Evolutionary conservation across 2,888 invertebrate species (phyloP), one percentile per base, ranked within the genome.

Genomic region (Chrysodeixis includens): DNA sequence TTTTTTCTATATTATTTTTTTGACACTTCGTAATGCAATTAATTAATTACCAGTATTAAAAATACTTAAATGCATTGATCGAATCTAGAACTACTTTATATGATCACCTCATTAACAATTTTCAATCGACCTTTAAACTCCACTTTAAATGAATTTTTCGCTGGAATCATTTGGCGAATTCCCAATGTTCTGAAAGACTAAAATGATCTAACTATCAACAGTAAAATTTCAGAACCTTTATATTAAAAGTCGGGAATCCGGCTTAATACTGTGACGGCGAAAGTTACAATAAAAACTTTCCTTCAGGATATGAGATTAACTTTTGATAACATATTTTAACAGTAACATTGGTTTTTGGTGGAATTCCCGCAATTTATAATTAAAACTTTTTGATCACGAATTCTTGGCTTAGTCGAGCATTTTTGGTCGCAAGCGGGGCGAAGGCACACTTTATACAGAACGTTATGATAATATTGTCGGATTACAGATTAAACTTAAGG

Each of bases 251-350:
- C 7, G 8, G 12, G 3, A 20, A 56, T 30, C 54, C 30, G 7
- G 22, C 49, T 10, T 59, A 58, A 75, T 44, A 51, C 44, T 14
- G 16, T 12, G 1, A 14, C 35, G 3, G 66, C 12, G 26, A 30
- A 71, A 65, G 51, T 65, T 58, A 49, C 58, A 22, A 54, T 54
- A 32, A 49, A 71, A 76, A 57, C 46, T 61, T 55, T 8, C 10
- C 10, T 32, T 40, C 20, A 14, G 51, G 57, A 72, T 60, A 46
- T 30, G 49, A 71, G 35, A 54, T 60, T 57, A 46, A 64, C 54
- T 72, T 76, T 59, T 51, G 52, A 52, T 26, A 64, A 72, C 71
- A 76, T 60, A 60, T 57, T 71, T 61, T 26, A 16, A 71, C 63
- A 58, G 71, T 59, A 58, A 75, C 56, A 64, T 63, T 75, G 26